Evolutionary conservation across 1,140 invertebrate species (phyloP), one percentile per base, ranked within the genome.

Genomic region (Cotesia chilonis): DNA sequence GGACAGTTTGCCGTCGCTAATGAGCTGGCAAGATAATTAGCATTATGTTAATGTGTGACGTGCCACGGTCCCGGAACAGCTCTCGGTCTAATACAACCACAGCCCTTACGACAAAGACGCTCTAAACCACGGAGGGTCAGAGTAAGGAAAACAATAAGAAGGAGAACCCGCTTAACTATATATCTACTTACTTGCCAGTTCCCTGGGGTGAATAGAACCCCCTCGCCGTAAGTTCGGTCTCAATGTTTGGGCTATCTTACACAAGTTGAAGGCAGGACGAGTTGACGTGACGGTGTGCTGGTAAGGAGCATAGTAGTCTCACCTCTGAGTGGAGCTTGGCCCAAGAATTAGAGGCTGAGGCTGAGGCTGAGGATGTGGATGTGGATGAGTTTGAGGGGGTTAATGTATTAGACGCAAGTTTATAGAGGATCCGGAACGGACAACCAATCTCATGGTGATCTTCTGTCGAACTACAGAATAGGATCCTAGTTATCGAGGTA

Each of bases 11-110:
- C 82, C 77, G 75, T 80, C 80, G 83, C 84, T 87, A 87, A 87
- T 86, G 85, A 87, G 85, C 85, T 85, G 79, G 85, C 81, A 86
- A 84, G 84, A 85, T 87, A 86, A 87, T 87, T 87, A 87, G 82
- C 84, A 87, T 86, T 85, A 86, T 85, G 85, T 87, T 86, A 86
- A 85, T 85, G 83, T 80, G 82, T 83, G 82, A 85, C 82, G 82
- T 82, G 81, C 78, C 73, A 75, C 72, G 74, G 74, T 78, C 74
- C 74, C 76, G 67, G 71, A 79, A 70, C 78, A 79, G 67, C 61
- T 70, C 57, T 59, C 74, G 68, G 68, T 75, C 75, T 72, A 77
- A 20, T 28, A 37, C 4, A 35, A 28, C 28, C 3, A 28, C 1
- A 28, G 28, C 28, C 28, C 28, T 28, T 28, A 28, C 28, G 28